phyloP scores from a whole-genome alignment of 1,140 invertebrate genomes.

The Chelonus insularis region DNA sequence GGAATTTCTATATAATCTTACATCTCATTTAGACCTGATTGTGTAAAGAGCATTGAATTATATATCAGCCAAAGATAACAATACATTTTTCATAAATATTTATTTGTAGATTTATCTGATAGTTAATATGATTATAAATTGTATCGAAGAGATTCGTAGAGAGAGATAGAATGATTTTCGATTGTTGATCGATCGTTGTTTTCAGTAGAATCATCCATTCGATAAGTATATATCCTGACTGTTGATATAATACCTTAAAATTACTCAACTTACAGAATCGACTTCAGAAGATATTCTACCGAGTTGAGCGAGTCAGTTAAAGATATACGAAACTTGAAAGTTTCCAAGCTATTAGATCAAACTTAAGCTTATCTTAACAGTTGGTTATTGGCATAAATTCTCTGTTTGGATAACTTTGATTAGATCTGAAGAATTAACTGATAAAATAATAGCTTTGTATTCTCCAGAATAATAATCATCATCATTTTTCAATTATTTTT shows the following conservation, averaged over 20 bases:
- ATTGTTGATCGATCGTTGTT: not conserved
- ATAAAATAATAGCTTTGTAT: too few relatives aligned
- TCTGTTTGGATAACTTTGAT: slow-evolving; percentile 29
- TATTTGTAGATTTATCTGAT: too few relatives aligned
- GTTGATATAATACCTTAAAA: slow-evolving; percentile 7
- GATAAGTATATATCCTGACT: not conserved
- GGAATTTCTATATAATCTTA: too few relatives aligned
- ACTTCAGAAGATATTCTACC: not conserved
- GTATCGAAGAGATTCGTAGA: too few relatives aligned
- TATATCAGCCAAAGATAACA: too few relatives aligned
- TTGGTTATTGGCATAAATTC: slow-evolving; percentile 29
- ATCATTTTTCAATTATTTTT: too few relatives aligned
- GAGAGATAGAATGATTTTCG: too few relatives aligned
- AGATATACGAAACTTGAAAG: slow-evolving; percentile 28
- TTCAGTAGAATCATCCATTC: not conserved
- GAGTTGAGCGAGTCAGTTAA: slow-evolving; percentile 18
- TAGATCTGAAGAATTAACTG: slow-evolving; percentile 17
- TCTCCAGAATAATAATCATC: too few relatives aligned
- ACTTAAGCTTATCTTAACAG: slow-evolving; percentile 27
- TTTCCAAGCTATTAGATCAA: slow-evolving; percentile 33
- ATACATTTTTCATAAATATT: too few relatives aligned
- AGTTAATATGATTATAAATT: too few relatives aligned
- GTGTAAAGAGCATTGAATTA: too few relatives aligned
- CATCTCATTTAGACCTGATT: too few relatives aligned
- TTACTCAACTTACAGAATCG: slow-evolving; percentile 1